Base-by-base conservation (phyloP, 2,888 invertebrate genomes). In the Thecocarcelia acutangulata region DNA sequence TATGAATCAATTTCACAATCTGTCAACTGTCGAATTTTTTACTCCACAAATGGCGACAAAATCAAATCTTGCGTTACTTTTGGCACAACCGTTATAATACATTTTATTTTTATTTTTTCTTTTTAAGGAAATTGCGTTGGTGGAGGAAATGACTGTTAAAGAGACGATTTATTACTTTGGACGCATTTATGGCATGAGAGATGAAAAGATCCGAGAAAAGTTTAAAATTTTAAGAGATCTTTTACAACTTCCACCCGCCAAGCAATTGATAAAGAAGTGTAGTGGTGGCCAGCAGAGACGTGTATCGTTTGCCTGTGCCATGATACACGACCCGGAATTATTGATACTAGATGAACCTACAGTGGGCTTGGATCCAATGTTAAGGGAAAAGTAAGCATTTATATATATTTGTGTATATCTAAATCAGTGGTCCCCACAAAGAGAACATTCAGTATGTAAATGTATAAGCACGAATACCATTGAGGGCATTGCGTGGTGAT, bases 331-430 rank as follows among this genome's bases (percentile, higher is more conserved):
- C 85, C 97, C 98, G 0, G 96, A 97, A 89, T 90, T 98, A 37
- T 91, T 98, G 33, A 97, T 98, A 80, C 91, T 98, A 86, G 98
- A 98, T 87, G 98, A 98, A 88, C 97, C 97, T 0, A 98, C 97
- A 0, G 97, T 97, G n/a, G 98, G 97, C 0, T 92, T 98, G 77
- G 98, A 98, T 91, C 97, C 97, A 0, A 93, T 97, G 83, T 91
- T 98, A 69, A 93, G 97, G 89, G 95, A 96, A 90, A 94, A 94
- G 96, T 95, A 89, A 70, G 86, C 80, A 87, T 1, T 15, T 5
- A 9, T 11, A 8, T 28, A 3, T 28, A 3, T 28, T 28, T 28
- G 28, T 6, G 3, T 28, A 28, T 28, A n/a, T n/a, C n/a, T n/a
- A n/a, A n/a, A n/a, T n/a, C n/a, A n/a, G n/a, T n/a, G n/a, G n/a